Percentiles rank a stretch among this genome's conserved stretches.
Conservation (phyloP, 2,113 vertebrate species). For the Pelodiscus sinensis region DNA sequence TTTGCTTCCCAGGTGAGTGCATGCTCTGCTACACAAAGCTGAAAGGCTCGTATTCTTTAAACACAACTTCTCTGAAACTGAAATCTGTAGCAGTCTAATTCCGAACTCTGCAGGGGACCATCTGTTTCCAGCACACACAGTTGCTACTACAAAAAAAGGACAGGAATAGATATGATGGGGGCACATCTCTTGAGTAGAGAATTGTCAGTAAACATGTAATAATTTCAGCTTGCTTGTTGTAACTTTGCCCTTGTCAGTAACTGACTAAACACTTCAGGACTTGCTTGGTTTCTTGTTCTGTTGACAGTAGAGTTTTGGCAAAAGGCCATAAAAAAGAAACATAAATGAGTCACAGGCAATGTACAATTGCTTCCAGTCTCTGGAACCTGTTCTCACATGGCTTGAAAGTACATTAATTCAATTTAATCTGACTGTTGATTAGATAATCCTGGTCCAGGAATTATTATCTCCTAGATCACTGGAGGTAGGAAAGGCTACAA, state of each 20-base stretch:
- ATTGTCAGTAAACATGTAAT: constrained; percentile 7
- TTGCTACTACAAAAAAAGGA: not conserved
- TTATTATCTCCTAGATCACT: not conserved
- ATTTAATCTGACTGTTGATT: accelerated
- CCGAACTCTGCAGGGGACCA: constrained; percentile 16
- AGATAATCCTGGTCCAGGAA: constrained; percentile 6
- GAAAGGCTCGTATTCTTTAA: not conserved
- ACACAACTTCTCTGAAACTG: not conserved
- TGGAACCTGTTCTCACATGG: constrained; percentile 1
- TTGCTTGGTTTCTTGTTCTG: constrained; percentile 15
- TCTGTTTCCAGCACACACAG: not conserved
- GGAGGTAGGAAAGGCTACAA: not conserved
- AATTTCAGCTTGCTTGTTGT: not conserved
- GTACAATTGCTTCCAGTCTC: constrained; percentile 32
- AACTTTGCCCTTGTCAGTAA: constrained; percentile 4
- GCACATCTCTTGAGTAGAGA: not conserved
- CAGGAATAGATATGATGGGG: not conserved
- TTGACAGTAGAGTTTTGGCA: constrained; percentile 12
- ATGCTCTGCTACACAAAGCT: constrained; percentile 20
- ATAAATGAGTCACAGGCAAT: constrained; percentile 35
- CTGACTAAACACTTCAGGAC: not conserved
- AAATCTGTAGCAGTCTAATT: not conserved
- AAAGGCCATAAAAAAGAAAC: not conserved
- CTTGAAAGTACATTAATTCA: constrained; percentile 13
- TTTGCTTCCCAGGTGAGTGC: not conserved